Evolutionary conservation across 1,140 invertebrate genomes (phyloP), one percentile per base, ranked within the genome.

Genomic region (Formica selysi): DNA sequence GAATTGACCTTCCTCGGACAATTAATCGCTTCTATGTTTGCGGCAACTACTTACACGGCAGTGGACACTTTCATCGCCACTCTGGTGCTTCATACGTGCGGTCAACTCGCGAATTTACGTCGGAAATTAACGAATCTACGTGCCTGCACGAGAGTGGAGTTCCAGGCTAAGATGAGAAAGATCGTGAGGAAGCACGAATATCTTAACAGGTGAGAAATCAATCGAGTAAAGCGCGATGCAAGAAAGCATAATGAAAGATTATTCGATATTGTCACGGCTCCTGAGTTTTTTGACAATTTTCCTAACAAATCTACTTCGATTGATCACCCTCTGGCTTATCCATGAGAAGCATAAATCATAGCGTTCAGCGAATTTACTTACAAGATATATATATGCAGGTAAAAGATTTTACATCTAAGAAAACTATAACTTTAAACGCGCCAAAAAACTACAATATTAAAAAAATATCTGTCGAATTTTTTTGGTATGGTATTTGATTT

Each of bases 31-130:
- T 68, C 94, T 2, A 68, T 89, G 7, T 84, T 94, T 0, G 92
- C 93, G 0, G 95, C 94, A 2, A 89, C 73, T 3, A 90, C 94
- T 5, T 96, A 96, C 84, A 91, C 95, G 0, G 91, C 90, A 19
- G 93, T 95, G 54, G 95, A 96, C 57, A 94, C 92, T 1, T 91
- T 96, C 26, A 92, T 96, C n/a, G 92, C 93, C 1, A 92, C 93
- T 4, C 67, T 96, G n/a, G 92, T 96, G 29, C 94, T 95, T 0
- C 95, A 96, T 78, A 92, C 95, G 19, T 93, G 95, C n/a, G 96
- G 95, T 41, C 94, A 96, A 29, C 78, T 96, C n/a, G 32, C 67
- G 7, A 89, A 64, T 29, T 6, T 90, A 22, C 57, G 19, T 6
- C 0, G 16, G 0, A 16, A 89, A 3, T 26, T 90, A 0, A 41